A percentile compares a stretch with the other conserved stretches of the same genome.
phyloP scores from a whole-genome alignment of 2,113 vertebrate species.

The Elgaria multicarinata region DNA sequence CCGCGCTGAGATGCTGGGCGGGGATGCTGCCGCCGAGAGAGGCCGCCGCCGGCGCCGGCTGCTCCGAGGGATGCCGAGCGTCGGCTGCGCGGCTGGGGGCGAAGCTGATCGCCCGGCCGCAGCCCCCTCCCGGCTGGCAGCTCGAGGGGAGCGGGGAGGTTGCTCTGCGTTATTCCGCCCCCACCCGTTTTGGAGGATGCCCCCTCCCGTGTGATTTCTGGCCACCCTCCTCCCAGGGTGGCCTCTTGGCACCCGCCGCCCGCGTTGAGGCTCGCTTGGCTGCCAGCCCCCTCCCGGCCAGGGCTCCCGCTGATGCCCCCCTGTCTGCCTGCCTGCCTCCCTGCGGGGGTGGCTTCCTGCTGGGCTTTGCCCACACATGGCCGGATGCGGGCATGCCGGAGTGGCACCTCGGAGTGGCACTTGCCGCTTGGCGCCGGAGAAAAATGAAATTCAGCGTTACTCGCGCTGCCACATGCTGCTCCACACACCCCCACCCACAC shows the following conservation, averaged over 20 bases:
- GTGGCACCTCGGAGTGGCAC: fast-evolving
- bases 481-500: neutral
- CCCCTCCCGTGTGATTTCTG: too few species aligned
- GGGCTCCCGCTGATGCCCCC: too few species aligned
- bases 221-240: neutral
- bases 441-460: neutral
- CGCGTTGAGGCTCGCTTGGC: fast-evolving
- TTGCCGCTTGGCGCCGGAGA: fast-evolving
- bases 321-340: too few species aligned
- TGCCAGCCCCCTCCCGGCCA: fast-evolving
- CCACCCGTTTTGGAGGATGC: too few species aligned
- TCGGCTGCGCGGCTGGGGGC: neutral
- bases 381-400: fast-evolving
- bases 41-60: neutral
- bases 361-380: neutral
- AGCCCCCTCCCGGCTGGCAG: neutral
- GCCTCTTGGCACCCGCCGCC: fast-evolving
- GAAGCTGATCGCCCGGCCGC: neutral
- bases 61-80: neutral
- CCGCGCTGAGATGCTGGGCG: neutral
- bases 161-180: neutral
- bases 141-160: neutral
- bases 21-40: neutral
- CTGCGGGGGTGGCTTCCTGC: too few species aligned
- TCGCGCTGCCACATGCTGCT: neutral